These are phyloP conservation scores for Drosophila helvetica DNA, from an alignment of 2,888 invertebrate species.

Conservation along the genomic window DNA sequence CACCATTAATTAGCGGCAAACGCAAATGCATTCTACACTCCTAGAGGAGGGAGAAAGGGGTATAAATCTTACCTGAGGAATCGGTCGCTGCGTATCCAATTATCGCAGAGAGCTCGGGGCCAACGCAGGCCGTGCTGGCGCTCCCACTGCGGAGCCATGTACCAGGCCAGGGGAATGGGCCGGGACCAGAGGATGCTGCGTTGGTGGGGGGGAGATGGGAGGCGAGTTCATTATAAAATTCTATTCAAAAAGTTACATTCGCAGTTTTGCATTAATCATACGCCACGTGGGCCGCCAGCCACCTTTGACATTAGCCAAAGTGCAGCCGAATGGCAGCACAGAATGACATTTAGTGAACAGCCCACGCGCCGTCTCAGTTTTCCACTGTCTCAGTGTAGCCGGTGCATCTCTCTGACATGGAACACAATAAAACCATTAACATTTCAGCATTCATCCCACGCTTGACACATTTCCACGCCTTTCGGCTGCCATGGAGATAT, in stretches of 20 bases:
- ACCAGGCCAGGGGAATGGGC: slow-evolving; percentile 96
- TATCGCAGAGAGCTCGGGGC: slow-evolving; percentile 93
- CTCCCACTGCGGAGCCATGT: slow-evolving; percentile 95
- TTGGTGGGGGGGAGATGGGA: slow-evolving; percentile 1
- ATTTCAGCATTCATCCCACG: slow-evolving; percentile 33
- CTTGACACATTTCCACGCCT: slow-evolving; percentile 23
- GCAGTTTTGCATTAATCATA: slow-evolving; percentile 36
- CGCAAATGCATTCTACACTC: slow-evolving; percentile 45
- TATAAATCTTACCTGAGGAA: slow-evolving; percentile 85
- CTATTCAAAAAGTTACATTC: slow-evolving; percentile 5
- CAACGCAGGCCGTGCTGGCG: slow-evolving; percentile 91
- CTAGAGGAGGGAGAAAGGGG: neutral
- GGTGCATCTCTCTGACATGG: slow-evolving; percentile 9
- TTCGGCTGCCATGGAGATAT: slow-evolving; percentile 35
- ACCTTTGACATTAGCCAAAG: slow-evolving; percentile 15
- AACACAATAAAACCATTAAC: slow-evolving; percentile 42
- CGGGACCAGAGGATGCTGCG: slow-evolving; percentile 94
- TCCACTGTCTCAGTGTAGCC: neutral
- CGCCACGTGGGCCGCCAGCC: slow-evolving; percentile 14
- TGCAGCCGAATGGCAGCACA: slow-evolving; percentile 1
- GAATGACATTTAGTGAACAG: slow-evolving; percentile 11
- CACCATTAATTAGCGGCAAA: slow-evolving; percentile 63
- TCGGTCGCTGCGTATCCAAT: slow-evolving; percentile 94
- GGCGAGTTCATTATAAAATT: neutral
- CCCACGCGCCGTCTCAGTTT: neutral